Percentiles rank a stretch among this genome's conserved stretches.
These are phyloP conservation scores for Mugil cephalus DNA, from an alignment of 2,113 vertebrate genomes.

Conservation along the genomic window DNA sequence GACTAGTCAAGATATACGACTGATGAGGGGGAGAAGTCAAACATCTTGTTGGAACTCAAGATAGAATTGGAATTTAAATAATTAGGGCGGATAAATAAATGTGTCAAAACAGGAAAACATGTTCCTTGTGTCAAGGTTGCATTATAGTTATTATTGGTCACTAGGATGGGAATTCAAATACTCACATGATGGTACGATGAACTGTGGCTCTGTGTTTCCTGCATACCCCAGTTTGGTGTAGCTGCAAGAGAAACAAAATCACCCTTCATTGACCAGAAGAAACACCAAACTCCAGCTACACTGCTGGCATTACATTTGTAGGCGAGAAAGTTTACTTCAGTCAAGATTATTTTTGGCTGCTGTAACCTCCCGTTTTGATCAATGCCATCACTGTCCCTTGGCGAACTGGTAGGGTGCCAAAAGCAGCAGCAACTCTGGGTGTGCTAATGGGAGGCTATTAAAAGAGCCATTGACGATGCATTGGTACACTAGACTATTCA, in stretches of 20 bases:
- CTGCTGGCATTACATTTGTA: slow-evolving; percentile 1
- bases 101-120: background rate
- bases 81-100: background rate
- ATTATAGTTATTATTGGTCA: background rate
- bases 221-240: slow-evolving; percentile 99
- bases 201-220: slow-evolving; percentile 98
- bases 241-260: slow-evolving; percentile 82
- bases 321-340: background rate
- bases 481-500: slow-evolving; percentile 45
- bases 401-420: slow-evolving; percentile 43
- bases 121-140: background rate
- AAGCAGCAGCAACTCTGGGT: slow-evolving; percentile 29
- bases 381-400: slow-evolving; percentile 53
- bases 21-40: background rate
- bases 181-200: slow-evolving; percentile 99
- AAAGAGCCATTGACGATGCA: slow-evolving; percentile 65
- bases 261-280: background rate
- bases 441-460: slow-evolving; percentile 47
- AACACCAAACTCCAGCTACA: background rate
- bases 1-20: background rate
- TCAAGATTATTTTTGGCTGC: slow-evolving; percentile 30
- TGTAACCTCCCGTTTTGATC: slow-evolving; percentile 37
- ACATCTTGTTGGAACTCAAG: background rate
- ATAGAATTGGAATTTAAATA: background rate
- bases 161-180: slow-evolving; percentile 44